Evolutionary conservation across 2,797 vertebrate species (phyloP).

Genomic region (Octomys mimax): DNA sequence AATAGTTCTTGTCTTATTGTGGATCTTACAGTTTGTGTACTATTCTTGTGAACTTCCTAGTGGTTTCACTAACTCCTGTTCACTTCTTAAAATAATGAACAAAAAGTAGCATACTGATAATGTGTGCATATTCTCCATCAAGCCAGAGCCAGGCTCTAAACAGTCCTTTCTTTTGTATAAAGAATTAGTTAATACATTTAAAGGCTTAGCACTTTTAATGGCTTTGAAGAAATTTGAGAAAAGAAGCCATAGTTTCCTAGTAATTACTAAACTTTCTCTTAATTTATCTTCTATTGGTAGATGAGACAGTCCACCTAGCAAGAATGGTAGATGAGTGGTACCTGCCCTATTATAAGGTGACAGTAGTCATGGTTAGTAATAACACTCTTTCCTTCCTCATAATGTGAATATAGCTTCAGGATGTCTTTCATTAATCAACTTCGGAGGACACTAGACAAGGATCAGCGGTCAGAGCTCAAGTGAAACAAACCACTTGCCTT

Average conservation of each 20-base stretch:
- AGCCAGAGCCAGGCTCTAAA: neutral
- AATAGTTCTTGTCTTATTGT: neutral
- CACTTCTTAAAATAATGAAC: slow-evolving; percentile 18
- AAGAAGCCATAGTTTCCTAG: neutral
- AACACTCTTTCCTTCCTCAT: neutral
- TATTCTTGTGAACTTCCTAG: neutral
- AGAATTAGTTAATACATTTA: neutral
- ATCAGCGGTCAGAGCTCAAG: neutral
- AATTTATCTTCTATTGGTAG: neutral
- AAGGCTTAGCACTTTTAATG: neutral
- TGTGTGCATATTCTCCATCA: neutral
- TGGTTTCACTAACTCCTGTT: neutral
- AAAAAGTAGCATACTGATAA: neutral
- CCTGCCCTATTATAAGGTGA: accelerated
- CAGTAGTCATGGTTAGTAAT: neutral
- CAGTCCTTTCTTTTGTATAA: neutral
- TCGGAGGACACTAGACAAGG: neutral
- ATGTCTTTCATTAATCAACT: too few species aligned
- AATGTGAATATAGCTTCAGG: neutral
- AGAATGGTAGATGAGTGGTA: accelerated
- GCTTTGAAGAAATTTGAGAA: neutral
- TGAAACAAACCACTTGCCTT: neutral
- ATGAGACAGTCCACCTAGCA: too few species aligned
- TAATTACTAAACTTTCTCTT: neutral
- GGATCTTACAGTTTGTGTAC: neutral